phyloP scores from a whole-genome alignment of 2,888 invertebrate species.

The Nephrotoma guestfalica region DNA sequence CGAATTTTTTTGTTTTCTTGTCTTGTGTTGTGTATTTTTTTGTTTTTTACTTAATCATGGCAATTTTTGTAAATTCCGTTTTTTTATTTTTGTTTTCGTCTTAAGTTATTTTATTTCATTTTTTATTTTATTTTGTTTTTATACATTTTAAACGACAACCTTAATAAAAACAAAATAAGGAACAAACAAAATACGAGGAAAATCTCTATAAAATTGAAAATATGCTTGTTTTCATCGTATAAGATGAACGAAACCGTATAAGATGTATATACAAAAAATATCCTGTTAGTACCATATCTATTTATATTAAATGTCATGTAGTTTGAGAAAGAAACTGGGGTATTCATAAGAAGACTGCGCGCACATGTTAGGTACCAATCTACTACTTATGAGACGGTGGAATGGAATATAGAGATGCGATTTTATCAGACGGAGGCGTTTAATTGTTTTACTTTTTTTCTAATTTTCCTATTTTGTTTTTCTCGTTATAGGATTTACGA shows the following conservation, averaged over 20 bases:
- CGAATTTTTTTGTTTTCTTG: neutral
- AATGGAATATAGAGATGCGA: neutral
- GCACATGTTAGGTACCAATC: neutral
- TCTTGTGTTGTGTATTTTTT: neutral
- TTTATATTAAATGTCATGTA: neutral
- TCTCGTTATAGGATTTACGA: neutral
- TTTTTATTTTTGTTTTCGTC: neutral
- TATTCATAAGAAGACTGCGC: neutral
- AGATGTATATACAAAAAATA: neutral
- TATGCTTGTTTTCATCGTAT: neutral
- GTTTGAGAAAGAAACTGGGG: neutral
- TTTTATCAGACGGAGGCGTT: neutral
- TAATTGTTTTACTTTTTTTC: neutral
- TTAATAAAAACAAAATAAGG: neutral
- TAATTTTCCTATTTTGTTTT: neutral
- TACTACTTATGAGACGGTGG: neutral
- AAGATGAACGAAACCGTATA: neutral
- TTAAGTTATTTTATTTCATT: neutral
- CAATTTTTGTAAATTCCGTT: neutral
- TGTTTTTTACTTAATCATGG: neutral
- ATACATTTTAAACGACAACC: neutral
- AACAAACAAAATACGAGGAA: neutral
- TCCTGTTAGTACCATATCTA: neutral
- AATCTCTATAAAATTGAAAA: neutral
- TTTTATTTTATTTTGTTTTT: neutral